Conservation (phyloP, 2,113 vertebrate species). For the Oryctolagus cuniculus region DNA sequence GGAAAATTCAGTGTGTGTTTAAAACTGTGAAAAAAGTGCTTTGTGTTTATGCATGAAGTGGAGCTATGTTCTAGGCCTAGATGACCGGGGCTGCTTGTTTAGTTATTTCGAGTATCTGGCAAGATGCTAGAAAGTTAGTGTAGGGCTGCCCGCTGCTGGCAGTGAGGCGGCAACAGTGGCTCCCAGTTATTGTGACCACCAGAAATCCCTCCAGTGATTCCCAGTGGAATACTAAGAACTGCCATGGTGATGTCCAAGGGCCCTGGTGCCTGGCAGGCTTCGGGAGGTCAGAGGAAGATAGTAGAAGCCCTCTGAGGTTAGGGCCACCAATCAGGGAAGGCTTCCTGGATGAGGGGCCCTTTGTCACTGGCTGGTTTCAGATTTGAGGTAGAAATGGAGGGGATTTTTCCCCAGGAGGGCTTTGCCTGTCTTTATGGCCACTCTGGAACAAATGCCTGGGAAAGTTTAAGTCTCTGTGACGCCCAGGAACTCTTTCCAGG, state of each 20-base stretch:
- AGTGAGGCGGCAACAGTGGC: background rate
- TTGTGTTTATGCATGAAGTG: constrained; percentile 65
- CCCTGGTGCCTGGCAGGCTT: background rate
- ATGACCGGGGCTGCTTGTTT: constrained; percentile 50
- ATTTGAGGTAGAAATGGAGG: background rate
- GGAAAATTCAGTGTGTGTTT: constrained; percentile 67
- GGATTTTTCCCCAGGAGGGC: background rate
- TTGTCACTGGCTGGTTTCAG: background rate
- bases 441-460: background rate
- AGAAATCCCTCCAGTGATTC: background rate
- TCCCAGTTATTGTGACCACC: background rate
- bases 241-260: background rate
- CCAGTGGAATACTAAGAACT: background rate
- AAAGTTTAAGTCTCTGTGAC: constrained; percentile 12
- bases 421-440: background rate
- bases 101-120: constrained; percentile 59
- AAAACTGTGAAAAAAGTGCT: constrained; percentile 63
- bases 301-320: background rate
- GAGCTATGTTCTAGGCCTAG: constrained; percentile 48
- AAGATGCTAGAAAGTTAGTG: constrained; percentile 13
- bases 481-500: background rate
- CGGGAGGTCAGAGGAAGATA: background rate
- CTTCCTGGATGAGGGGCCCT: background rate
- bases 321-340: background rate
- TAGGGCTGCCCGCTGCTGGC: background rate